Evolutionary conservation across 2,888 invertebrate species (phyloP).

Genomic region (Dasysyrphus albostriatus): DNA sequence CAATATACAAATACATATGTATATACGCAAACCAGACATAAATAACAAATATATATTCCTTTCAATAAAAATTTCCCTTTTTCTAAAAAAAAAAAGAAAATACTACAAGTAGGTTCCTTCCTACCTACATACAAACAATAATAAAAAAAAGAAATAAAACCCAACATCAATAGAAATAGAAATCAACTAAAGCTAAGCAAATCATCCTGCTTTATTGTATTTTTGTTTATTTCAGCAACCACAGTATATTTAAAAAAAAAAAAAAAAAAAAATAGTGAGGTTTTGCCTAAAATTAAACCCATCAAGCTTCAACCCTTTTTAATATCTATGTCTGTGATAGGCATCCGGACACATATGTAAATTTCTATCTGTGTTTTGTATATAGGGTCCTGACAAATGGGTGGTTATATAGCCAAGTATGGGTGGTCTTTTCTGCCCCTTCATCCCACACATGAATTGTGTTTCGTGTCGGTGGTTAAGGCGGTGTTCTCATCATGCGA

Average conservation of each 20-base stretch:
- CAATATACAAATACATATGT: conserved; percentile 6
- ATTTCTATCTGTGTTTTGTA: conserved; percentile 52
- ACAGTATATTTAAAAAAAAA: background rate
- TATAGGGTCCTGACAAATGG: conserved; percentile 51
- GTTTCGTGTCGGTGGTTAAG: background rate
- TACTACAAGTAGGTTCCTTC: background rate
- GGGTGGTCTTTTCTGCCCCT: background rate
- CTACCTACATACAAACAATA: no score
- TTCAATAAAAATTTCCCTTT: conserved; percentile 25
- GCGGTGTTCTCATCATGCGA: background rate
- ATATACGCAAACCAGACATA: conserved; percentile 4
- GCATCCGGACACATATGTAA: conserved; percentile 46
- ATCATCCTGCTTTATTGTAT: conserved; percentile 9
- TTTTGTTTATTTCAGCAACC: conserved; percentile 34
- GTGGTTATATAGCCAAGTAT: conserved; percentile 1
- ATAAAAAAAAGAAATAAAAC: conserved; percentile 21
- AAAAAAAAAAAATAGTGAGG: conserved; percentile 17
- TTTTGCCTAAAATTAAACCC: conserved; percentile 38
- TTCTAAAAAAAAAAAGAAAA: background rate
- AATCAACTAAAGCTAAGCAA: conserved; percentile 1
- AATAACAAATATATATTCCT: conserved; percentile 66
- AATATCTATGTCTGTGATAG: conserved; percentile 25
- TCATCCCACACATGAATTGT: background rate
- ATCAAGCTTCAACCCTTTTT: conserved; percentile 37
- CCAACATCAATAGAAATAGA: conserved; percentile 19